Evolutionary conservation across 2,113 vertebrate genomes (phyloP).

Genomic region (Lethenteron camtschaticum): DNA sequence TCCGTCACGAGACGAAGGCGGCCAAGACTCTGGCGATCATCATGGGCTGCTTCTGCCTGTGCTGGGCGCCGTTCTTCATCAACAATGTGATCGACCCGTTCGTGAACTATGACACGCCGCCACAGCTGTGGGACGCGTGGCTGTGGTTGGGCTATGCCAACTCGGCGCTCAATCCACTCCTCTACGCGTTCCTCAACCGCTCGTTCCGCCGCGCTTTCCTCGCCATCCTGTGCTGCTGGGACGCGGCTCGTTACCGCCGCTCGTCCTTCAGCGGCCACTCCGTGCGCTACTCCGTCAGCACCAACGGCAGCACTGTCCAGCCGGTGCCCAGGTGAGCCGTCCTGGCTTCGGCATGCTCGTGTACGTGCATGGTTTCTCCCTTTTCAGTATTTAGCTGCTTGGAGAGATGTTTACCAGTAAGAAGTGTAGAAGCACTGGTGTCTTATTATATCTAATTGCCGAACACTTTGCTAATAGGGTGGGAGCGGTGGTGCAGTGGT

Average conservation of each 20-base stretch:
- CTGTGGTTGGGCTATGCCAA: conserved; percentile 98
- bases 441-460: too few species aligned
- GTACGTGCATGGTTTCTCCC: too few species aligned
- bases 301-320: too few species aligned
- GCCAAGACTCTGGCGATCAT: conserved; percentile 95
- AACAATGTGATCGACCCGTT: conserved; percentile 94
- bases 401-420: too few species aligned
- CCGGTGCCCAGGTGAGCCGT: too few species aligned
- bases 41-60: conserved; percentile 98
- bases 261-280: too few species aligned
- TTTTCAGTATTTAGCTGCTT: too few species aligned
- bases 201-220: conserved; percentile 98
- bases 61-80: conserved; percentile 93
- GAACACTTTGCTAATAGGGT: too few species aligned
- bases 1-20: conserved; percentile 87
- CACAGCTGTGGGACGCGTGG: conserved; percentile 70
- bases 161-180: conserved; percentile 93
- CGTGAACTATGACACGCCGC: conserved; percentile 63
- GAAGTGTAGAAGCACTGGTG: too few species aligned
- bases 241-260: conserved; percentile 42
- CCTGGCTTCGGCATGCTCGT: too few species aligned
- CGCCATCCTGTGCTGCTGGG: conserved; percentile 87
- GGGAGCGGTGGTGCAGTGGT: too few species aligned
- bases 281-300: too few species aligned
- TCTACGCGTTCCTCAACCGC: conserved; percentile 98